Base-by-base conservation (phyloP, 2,113 vertebrate genomes). In the Colistium nudipinnis region DNA sequence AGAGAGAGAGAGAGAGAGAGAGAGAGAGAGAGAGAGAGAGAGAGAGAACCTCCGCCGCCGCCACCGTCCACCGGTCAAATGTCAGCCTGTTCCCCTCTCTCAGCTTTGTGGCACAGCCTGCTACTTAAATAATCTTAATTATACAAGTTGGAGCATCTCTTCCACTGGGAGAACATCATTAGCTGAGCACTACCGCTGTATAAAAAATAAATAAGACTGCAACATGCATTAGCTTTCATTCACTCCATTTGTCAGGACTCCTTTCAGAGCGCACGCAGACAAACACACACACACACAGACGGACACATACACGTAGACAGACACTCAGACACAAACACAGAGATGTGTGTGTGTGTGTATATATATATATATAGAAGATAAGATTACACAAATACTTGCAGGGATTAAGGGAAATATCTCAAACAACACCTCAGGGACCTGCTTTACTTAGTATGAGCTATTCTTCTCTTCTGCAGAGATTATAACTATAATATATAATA, bases 1-100 rank as follows among this genome's bases (percentile, higher is more conserved):
- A n/a, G n/a, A n/a, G n/a, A n/a, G n/a, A n/a, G n/a, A n/a, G n/a
- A n/a, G n/a, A n/a, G n/a, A n/a, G n/a, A n/a, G n/a, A n/a, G n/a
- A n/a, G n/a, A n/a, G n/a, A n/a, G n/a, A n/a, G n/a, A n/a, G n/a
- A n/a, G n/a, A n/a, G n/a, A n/a, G n/a, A n/a, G n/a, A n/a, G n/a
- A n/a, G n/a, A n/a, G n/a, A n/a, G n/a, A n/a, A n/a, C n/a, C n/a
- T n/a, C 55, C 53, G 45, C 77, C 62, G 57, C 70, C 60, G 69
- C 70, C 75, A 70, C 65, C 60, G 49, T 61, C 49, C 71, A 49
- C 31, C 33, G 78, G 85, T 85, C 84, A 88, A 76, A 85, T 74
- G 81, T 85, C 70, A 81, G 35, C 10, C 70, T 76, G 62, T 45
- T 74, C 57, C n/a, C n/a, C 62, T 39, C 30, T 55, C 14, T 36